Evolutionary conservation across 2,113 vertebrate genomes (phyloP), one percentile per base, ranked within the genome.

Genomic region (Rhinogobius similis): DNA sequence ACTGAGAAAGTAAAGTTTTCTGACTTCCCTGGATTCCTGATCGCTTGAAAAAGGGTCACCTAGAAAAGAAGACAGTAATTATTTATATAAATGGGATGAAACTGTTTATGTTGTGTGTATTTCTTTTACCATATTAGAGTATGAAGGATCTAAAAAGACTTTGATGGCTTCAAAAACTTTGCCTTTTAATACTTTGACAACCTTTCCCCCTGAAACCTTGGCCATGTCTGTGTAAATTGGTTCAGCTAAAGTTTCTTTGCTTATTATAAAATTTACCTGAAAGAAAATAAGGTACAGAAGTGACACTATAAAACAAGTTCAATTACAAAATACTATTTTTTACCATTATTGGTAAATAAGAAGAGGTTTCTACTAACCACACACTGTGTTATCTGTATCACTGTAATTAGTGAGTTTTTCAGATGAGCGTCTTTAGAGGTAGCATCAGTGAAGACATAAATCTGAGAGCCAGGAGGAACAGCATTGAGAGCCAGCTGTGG

Each of bases 371-470:
- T 21, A 67, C 41, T 59, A 48, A 83, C 81, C 53, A 44, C 66
- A 20, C 79, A 68, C 38, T 65, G 55, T 36, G 74, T 82, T 58
- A 20, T 48, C 68, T 84, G 24, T 0, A 76, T 81, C 18, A 82
- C 65, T 20, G 82, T 72, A 0, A 16, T 64, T 43, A 87, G 38
- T 14, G 71, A 21, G n/a, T 21, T 66, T 26, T 27, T 48, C 41
- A 84, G 62, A 10, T 71, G 5, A 0, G 9, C 5, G 27, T 87
- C 85, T 29, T 82, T 84, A 20, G 77, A 50, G 10, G 66, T 2
- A 4, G 72, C 72, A 59, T 87, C 85, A 24, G 85, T 84, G 46
- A 84, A 87, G 12, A 87, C 43, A 46, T 78, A 87, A 39, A 87
- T 82, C 29, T 84, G 59, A 50, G 82, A 82, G 36, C 56, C 63